phyloP scores from a whole-genome alignment of 2,113 vertebrate species.

The Serinus canaria region DNA sequence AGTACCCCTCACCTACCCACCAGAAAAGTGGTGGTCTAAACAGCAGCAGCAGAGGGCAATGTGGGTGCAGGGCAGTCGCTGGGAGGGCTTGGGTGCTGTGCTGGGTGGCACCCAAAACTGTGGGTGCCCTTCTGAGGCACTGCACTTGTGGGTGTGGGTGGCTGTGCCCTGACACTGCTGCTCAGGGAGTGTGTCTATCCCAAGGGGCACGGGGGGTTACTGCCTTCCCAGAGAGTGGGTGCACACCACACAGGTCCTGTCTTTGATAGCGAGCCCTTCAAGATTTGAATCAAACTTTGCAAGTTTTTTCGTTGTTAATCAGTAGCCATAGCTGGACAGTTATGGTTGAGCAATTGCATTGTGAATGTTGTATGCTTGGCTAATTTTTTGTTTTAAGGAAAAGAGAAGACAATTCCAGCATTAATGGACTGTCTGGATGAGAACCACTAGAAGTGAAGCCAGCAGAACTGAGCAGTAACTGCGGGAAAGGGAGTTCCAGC shows the following conservation, averaged over 20 bases:
- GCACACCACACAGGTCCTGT: rapidly evolving
- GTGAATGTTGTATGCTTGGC: background rate
- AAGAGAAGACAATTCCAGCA: background rate
- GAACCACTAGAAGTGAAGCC: background rate
- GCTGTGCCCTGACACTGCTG: rapidly evolving
- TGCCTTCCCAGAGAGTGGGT: background rate
- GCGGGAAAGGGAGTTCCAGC: background rate
- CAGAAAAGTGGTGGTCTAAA: rapidly evolving
- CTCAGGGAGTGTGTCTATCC: background rate
- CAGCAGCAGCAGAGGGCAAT: rapidly evolving
- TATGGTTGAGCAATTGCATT: background rate
- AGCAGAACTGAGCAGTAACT: background rate
- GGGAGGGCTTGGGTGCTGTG: rapidly evolving
- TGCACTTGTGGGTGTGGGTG: rapidly evolving
- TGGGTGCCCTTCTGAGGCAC: background rate
- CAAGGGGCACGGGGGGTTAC: too few species aligned
- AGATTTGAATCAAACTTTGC: background rate
- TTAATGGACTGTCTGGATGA: background rate
- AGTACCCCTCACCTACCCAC: too few species aligned
- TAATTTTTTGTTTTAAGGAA: background rate
- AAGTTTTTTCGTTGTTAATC: background rate
- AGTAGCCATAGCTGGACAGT: background rate
- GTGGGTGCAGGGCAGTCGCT: rapidly evolving
- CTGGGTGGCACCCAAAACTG: rapidly evolving
- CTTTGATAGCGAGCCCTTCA: background rate